Evolutionary conservation across 2,113 vertebrate genomes (phyloP).

Genomic region (Corythaixoides concolor): DNA sequence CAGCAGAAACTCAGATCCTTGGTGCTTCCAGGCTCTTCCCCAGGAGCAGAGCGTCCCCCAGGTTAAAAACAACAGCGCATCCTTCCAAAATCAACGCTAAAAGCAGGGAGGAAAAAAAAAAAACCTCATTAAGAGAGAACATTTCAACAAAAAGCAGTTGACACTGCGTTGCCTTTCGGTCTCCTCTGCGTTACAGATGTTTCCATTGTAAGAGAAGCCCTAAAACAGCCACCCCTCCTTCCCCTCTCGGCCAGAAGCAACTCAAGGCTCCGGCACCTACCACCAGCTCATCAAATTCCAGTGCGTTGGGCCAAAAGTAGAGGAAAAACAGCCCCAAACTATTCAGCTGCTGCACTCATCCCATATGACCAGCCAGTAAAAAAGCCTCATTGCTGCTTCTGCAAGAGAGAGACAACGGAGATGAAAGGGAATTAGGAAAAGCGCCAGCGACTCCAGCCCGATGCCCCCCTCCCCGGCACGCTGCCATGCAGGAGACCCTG

Average conservation of each 20-base stretch:
- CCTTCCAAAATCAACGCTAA: background rate
- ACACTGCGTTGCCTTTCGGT: background rate
- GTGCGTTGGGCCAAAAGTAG: background rate
- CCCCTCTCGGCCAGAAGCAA: background rate
- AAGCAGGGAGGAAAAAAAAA: background rate
- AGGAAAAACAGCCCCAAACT: background rate
- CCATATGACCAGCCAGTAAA: background rate
- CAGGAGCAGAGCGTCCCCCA: background rate
- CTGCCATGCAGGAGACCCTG: background rate
- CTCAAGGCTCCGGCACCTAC: background rate
- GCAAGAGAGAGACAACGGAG: fast-evolving
- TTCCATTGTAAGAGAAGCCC: constrained; percentile 35
- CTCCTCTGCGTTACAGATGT: background rate
- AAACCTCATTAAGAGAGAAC: background rate
- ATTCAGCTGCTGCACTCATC: background rate
- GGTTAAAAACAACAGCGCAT: background rate
- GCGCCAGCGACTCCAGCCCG: background rate
- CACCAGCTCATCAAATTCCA: background rate
- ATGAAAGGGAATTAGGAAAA: background rate
- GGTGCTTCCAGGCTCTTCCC: background rate
- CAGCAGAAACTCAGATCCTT: background rate
- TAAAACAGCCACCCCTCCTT: background rate
- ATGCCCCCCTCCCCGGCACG: background rate
- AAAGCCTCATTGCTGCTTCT: background rate
- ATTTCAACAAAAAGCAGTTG: constrained; percentile 38